phyloP scores from a whole-genome alignment of 1,140 invertebrate genomes.

The Zaprionus taronus region DNA sequence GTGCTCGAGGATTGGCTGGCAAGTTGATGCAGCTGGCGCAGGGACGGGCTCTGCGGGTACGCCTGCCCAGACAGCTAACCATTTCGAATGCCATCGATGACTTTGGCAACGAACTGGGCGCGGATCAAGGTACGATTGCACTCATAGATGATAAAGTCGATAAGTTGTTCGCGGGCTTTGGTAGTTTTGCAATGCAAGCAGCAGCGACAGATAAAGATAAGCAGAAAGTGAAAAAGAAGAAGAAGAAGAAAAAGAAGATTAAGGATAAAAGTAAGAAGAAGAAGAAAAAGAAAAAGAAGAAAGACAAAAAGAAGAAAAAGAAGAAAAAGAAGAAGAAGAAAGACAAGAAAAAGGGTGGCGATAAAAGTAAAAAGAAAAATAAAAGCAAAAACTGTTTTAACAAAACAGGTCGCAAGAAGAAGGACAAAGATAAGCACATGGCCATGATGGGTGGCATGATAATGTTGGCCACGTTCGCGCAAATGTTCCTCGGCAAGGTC shows the following conservation, averaged over 20 bases:
- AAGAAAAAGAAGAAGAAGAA: conserved; percentile 53
- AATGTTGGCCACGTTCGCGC: conserved; percentile 88
- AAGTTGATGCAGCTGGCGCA: conserved; percentile 65
- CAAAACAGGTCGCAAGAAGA: conserved; percentile 84
- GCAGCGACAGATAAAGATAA: conserved; percentile 43
- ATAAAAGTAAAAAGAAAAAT: conserved; percentile 53
- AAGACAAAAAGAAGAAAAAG: conserved; percentile 47
- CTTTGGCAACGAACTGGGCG: conserved; percentile 48
- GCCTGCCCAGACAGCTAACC: conserved; percentile 56
- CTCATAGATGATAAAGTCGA: conserved; percentile 82
- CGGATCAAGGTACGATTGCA: conserved; percentile 79
- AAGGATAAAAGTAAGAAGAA: conserved; percentile 54
- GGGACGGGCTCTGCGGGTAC: conserved; percentile 62
- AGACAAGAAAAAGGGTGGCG: conserved; percentile 48
- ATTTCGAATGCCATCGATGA: conserved; percentile 76
- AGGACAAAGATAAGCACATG: conserved; percentile 85
- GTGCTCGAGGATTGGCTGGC: conserved; percentile 21
- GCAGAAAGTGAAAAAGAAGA: conserved; percentile 48
- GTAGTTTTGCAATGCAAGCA: conserved; percentile 61
- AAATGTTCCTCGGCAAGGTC: conserved; percentile 89
- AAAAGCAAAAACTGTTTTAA: conserved; percentile 74
- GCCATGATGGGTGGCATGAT: conserved; percentile 87
- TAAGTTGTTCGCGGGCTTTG: conserved; percentile 58
- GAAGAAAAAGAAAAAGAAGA: conserved; percentile 51
- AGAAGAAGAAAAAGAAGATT: conserved; percentile 44